A percentile compares a stretch with the other conserved stretches of the same genome.
These are phyloP conservation scores for Potorous gilbertii DNA, from an alignment of 2,797 vertebrate species.

Conservation along the genomic window DNA sequence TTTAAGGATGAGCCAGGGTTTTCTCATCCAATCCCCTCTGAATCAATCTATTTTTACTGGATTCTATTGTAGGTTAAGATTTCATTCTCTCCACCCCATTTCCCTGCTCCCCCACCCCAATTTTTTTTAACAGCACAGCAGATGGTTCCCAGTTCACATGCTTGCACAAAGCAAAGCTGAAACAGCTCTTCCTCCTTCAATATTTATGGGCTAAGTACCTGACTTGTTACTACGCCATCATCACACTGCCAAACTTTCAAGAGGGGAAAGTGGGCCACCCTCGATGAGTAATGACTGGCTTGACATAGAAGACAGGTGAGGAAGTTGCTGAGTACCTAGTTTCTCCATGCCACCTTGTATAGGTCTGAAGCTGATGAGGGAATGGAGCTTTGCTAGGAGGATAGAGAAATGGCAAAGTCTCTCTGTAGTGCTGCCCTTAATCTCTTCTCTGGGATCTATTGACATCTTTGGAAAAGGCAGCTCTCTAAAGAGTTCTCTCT, in stretches of 20 bases:
- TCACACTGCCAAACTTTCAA: slow-evolving; percentile 23
- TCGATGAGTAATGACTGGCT: not conserved
- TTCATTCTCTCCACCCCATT: not conserved
- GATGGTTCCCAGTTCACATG: slow-evolving; percentile 12
- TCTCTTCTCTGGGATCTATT: not conserved
- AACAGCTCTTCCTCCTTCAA: slow-evolving; percentile 67
- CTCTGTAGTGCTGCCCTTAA: not conserved
- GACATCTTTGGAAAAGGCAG: not conserved
- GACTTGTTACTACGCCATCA: slow-evolving; percentile 29
- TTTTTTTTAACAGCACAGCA: not conserved
- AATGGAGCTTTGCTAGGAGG: not conserved
- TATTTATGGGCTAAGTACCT: slow-evolving; percentile 64
- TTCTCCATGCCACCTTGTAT: not conserved
- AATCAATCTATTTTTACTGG: not conserved
- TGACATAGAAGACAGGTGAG: not conserved
- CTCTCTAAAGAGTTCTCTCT: not conserved
- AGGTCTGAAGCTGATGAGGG: not conserved
- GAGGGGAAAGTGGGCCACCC: not conserved
- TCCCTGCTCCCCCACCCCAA: not conserved
- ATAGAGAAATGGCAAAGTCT: not conserved
- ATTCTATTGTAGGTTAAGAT: not conserved
- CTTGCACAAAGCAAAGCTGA: slow-evolving; percentile 57
- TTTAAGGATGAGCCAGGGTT: not conserved
- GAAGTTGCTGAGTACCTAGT: not conserved
- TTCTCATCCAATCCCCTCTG: not conserved